Percentiles rank a stretch among this genome's conserved stretches.
Conservation (phyloP, 2,113 vertebrate genomes). For the Xenopus laevis region DNA sequence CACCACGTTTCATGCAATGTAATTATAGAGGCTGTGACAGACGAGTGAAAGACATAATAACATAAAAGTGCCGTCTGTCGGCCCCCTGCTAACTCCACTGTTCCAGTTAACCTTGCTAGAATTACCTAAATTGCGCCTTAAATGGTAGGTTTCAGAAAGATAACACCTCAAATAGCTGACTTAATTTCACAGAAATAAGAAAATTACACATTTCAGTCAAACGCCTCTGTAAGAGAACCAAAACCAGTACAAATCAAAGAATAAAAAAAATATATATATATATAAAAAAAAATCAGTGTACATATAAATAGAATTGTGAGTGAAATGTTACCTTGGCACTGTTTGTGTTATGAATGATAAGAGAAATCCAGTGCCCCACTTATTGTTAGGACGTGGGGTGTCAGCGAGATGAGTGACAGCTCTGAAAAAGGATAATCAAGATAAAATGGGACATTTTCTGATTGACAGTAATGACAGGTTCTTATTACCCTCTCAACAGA, state of each 20-base stretch:
- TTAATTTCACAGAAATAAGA: too few species aligned
- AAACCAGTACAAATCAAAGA: too few species aligned
- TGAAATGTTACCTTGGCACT: not conserved
- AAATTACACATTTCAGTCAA: too few species aligned
- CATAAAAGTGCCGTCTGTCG: not conserved
- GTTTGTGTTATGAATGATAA: not conserved
- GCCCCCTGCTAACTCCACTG: not conserved
- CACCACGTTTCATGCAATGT: not conserved
- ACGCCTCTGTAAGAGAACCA: too few species aligned
- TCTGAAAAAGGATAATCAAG: not conserved
- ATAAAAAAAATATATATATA: too few species aligned
- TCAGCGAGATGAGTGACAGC: too few species aligned
- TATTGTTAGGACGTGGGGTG: not conserved
- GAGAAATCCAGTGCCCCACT: slow-evolving; percentile 2
- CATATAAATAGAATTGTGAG: not conserved
- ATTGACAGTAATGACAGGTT: not conserved
- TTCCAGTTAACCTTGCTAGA: not conserved
- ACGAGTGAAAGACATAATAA: not conserved
- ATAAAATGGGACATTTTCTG: not conserved
- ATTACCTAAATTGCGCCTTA: not conserved
- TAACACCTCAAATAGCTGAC: not conserved
- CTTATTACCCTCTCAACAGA: too few species aligned
- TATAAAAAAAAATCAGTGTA: too few species aligned
- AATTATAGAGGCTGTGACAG: not conserved
- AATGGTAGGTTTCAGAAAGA: not conserved